Base-by-base conservation (phyloP, 2,797 vertebrate species). In the Scolopax bukidnonensis region DNA sequence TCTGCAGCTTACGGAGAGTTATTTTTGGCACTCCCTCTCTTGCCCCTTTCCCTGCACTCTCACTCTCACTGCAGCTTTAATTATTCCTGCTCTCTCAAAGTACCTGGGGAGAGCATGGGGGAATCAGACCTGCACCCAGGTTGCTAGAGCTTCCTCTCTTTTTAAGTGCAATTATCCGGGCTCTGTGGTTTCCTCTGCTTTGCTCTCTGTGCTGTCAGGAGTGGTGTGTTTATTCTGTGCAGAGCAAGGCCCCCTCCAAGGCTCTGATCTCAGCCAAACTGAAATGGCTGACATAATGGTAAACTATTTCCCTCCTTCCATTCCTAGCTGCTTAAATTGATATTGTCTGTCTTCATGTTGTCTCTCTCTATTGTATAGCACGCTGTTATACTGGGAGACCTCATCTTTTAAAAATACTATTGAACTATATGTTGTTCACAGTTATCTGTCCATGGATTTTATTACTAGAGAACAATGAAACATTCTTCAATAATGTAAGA, bases 1-100 rank as follows among this genome's bases (percentile, higher is more conserved):
- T 80, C 83, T 90, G 85, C 41, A 93, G 75, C 65, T 93, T 57
- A 64, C 1, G 8, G 75, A 85, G 12, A 71, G 75, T 94, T 96
- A 30, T 93, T 95, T 95, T 83, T 95, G 96, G 96, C 88, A 93
- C 75, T 57, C 63, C 16, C 5, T 77, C 65, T 77, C 84, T 87
- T 84, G 76, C 76, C 86, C 91, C 78, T 87, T 87, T 90, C 60
- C 10, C 50, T 83, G 48, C 27, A 36, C 63, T 89, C 68, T 78
- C 18, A 0, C 47, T 95, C 25, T 84, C 56, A 17, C 48, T 89
- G 65, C 38, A 89, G 68, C 74, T 95, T 43, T 41, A 92, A 76
- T 65, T 79, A 84, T 63, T 95, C 40, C 48, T 88, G 50, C 80
- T 85, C 47, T 69, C 71, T 47, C 59, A 24, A 11, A 63, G 40